A percentile compares a stretch with the other conserved stretches of the same genome.
These are phyloP conservation scores for Drosophila prosaltans DNA, from an alignment of 1,140 invertebrate genomes.

Conservation along the genomic window DNA sequence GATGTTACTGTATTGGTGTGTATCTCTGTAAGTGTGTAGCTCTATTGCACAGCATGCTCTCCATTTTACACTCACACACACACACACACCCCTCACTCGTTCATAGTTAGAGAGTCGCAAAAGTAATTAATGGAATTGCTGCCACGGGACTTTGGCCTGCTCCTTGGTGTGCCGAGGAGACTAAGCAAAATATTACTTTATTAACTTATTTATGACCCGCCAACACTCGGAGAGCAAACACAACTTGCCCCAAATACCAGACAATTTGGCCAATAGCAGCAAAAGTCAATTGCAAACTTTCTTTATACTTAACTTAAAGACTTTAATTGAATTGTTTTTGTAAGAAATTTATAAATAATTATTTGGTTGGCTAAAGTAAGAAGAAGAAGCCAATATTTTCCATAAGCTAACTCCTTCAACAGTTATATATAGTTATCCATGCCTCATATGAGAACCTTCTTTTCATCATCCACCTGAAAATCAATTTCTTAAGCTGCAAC, in stretches of 20 bases:
- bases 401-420: no score
- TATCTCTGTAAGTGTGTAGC: conserved; percentile 18
- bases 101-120: conserved; percentile 44
- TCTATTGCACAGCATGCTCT: conserved; percentile 22
- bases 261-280: not conserved
- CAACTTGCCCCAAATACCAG: conserved; percentile 22
- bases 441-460: no score
- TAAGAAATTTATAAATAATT: not conserved
- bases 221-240: conserved; percentile 59
- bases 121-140: conserved; percentile 81
- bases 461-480: no score
- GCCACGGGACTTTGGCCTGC: conserved; percentile 60
- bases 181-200: conserved; percentile 69
- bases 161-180: conserved; percentile 30
- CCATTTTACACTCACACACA: not conserved
- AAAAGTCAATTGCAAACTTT: not conserved
- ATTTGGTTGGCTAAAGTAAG: not conserved
- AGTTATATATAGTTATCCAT: no score
- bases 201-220: conserved; percentile 70
- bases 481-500: no score
- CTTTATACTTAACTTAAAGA: not conserved
- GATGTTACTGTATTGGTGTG: conserved; percentile 35
- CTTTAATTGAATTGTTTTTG: conserved; percentile 3
- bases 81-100: not conserved
- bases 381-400: no score